Evolutionary conservation across 2,797 vertebrate genomes (phyloP).

Genomic region (Heteromormyrus szaboi): DNA sequence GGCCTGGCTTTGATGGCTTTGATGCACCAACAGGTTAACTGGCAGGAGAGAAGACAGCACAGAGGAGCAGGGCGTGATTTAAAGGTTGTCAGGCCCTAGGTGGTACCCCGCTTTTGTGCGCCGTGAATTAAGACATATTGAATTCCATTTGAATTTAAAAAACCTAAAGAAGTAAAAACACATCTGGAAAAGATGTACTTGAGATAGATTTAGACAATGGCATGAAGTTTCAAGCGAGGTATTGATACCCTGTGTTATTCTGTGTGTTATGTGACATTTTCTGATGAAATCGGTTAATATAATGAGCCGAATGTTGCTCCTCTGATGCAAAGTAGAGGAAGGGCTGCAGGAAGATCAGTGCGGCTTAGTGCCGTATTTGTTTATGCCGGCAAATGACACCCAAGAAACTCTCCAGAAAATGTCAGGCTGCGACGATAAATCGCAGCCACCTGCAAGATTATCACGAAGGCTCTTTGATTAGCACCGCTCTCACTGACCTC

Average conservation of each 20-base stretch:
- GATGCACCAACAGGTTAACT: conserved; percentile 1
- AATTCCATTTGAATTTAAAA: not conserved
- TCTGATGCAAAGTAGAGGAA: not conserved
- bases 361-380: not conserved
- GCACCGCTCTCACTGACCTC: not conserved
- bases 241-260: not conserved
- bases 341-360: not conserved
- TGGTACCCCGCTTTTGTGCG: not conserved
- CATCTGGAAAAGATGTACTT: not conserved
- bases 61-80: not conserved
- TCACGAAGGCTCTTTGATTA: conserved; percentile 16
- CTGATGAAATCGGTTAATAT: not conserved
- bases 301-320: not conserved
- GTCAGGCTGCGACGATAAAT: conserved; percentile 13
- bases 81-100: not conserved
- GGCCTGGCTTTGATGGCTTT: not conserved
- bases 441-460: conserved; percentile 19
- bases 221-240: not conserved
- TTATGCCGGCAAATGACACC: not conserved
- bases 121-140: not conserved
- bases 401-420: not conserved
- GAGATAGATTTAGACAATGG: not conserved
- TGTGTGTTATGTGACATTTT: not conserved
- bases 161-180: not conserved
- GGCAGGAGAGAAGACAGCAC: not conserved